Conservation (phyloP, 2,888 invertebrate species). For the Drosophila anceps region DNA sequence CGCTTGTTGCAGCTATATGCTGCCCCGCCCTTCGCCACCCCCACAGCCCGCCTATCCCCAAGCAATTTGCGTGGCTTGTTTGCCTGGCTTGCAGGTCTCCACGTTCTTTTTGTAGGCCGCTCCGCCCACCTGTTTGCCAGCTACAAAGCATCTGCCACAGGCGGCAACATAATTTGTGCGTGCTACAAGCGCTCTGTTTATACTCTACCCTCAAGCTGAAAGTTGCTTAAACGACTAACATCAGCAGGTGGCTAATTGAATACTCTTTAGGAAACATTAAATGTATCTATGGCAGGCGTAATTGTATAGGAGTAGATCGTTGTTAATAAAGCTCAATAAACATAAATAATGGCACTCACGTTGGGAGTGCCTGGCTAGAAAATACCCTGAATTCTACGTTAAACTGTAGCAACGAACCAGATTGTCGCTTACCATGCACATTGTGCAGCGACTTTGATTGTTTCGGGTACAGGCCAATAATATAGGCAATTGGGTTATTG, state of each 20-base stretch:
- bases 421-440: too few relatives aligned
- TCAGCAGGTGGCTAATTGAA: neutral
- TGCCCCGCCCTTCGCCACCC: conserved; percentile 17
- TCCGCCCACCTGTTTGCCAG: conserved; percentile 43
- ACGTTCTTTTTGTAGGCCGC: neutral
- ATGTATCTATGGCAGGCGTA: neutral
- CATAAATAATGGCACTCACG: neutral
- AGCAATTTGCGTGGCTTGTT: conserved; percentile 40
- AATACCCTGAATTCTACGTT: neutral
- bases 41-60: neutral
- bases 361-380: neutral
- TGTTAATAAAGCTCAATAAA: neutral
- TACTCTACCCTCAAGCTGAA: neutral
- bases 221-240: neutral
- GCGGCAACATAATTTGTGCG: conserved; percentile 14
- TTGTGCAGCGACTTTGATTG: too few relatives aligned
- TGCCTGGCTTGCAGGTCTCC: conserved; percentile 14
- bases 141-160: conserved; percentile 32
- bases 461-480: too few relatives aligned
- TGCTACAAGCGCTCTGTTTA: conserved; percentile 10
- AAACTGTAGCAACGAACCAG: too few relatives aligned
- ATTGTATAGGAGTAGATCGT: neutral
- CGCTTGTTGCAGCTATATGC: conserved; percentile 4
- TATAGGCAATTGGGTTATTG: too few relatives aligned
- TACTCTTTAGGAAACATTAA: neutral